These are phyloP conservation scores for Neocrepidodera transversa DNA, from an alignment of 2,888 invertebrate genomes.

Conservation along the genomic window DNA sequence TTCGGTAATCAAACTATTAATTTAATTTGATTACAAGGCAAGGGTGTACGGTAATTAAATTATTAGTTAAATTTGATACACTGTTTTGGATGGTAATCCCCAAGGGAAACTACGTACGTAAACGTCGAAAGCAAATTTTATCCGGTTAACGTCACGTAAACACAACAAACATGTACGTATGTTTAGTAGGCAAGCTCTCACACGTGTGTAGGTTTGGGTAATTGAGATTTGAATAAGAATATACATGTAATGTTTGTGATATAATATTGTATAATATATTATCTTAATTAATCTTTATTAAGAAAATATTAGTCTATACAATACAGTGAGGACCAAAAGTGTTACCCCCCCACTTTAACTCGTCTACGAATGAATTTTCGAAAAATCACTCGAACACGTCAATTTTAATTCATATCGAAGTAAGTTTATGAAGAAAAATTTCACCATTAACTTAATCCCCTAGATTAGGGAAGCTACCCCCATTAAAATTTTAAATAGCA, in stretches of 20 bases:
- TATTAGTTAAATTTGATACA: conserved; percentile 17
- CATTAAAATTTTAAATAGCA: too few species aligned
- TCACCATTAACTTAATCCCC: too few species aligned
- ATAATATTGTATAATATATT: too few species aligned
- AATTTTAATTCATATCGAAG: too few species aligned
- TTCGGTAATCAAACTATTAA: conserved; percentile 20
- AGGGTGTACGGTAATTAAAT: conserved; percentile 9
- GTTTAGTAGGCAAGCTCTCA: background rate
- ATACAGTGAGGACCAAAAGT: too few species aligned
- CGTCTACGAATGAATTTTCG: too few species aligned
- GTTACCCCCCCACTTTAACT: too few species aligned
- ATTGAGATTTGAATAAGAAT: background rate
- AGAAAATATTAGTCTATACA: too few species aligned
- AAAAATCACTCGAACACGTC: too few species aligned
- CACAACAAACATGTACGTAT: background rate
- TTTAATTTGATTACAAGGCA: conserved; percentile 13
- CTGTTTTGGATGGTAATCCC: background rate
- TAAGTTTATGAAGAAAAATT: too few species aligned
- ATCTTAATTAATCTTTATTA: too few species aligned
- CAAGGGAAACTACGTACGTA: background rate
- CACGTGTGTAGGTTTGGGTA: background rate
- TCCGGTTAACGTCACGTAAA: conserved; percentile 10
- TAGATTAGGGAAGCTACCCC: too few species aligned
- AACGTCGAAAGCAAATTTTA: background rate
- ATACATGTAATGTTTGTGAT: background rate